phyloP scores from a whole-genome alignment of 64 coral and sea anemone genomes.

The Actinia tenebrosa region DNA sequence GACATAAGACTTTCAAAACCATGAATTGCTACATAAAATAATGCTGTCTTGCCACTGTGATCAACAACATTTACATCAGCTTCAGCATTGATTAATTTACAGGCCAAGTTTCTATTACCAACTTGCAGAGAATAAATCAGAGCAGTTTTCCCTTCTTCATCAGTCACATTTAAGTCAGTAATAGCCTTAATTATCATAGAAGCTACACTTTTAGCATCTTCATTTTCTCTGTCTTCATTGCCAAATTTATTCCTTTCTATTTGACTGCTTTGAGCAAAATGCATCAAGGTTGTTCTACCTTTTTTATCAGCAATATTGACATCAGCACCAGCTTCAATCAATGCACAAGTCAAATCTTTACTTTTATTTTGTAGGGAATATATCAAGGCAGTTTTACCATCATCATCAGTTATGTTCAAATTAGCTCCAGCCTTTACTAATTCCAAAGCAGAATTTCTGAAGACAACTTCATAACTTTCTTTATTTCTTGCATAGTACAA shows the following conservation, averaged over 20 bases:
- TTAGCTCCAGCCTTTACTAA: background rate
- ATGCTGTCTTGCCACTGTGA: background rate
- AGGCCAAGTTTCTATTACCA: background rate
- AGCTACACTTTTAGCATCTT: background rate
- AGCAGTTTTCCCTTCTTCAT: background rate
- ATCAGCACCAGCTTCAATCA: slow-evolving; percentile 4
- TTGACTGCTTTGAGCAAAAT: background rate
- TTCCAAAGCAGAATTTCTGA: background rate
- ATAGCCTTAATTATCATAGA: background rate
- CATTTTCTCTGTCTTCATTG: background rate
- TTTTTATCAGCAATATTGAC: background rate
- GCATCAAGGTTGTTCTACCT: background rate
- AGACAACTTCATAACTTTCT: background rate
- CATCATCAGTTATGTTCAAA: background rate
- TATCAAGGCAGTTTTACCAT: background rate
- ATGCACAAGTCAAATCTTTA: background rate
- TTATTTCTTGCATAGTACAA: too few species aligned
- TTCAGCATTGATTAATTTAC: background rate
- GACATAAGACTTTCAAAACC: background rate
- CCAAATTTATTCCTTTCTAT: too few species aligned
- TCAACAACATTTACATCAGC: background rate
- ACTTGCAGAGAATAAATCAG: background rate
- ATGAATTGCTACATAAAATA: background rate
- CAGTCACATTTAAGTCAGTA: background rate
- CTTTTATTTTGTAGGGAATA: background rate